Conservation (phyloP, 2,113 vertebrate genomes). For the Syrmaticus mikado region DNA sequence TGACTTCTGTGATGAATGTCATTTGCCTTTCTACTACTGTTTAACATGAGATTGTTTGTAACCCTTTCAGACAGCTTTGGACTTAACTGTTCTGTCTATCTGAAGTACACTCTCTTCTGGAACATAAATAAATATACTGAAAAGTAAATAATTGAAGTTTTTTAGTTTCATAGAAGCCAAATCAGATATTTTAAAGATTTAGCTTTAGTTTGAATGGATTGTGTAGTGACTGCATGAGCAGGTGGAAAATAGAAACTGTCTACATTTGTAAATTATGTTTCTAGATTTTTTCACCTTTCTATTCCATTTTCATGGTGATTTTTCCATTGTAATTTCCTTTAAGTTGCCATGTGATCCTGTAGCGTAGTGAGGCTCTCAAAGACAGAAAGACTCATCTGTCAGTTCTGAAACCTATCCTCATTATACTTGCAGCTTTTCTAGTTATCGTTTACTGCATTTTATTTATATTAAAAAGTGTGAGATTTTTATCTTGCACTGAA, state of each 20-base stretch:
- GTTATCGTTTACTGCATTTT: background rate
- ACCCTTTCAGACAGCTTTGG: background rate
- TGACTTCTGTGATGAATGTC: background rate
- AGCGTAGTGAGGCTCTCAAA: too few relatives aligned
- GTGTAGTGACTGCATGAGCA: background rate
- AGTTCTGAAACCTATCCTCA: background rate
- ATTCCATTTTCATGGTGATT: background rate
- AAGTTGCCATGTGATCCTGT: background rate
- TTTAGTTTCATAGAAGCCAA: background rate
- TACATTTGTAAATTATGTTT: background rate
- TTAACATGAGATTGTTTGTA: background rate
- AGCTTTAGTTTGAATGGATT: background rate
- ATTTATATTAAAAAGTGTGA: background rate
- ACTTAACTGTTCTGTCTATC: background rate
- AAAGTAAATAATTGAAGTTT: background rate
- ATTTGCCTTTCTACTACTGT: background rate
- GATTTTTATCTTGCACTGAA: background rate
- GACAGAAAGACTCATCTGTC: background rate
- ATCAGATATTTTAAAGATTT: background rate
- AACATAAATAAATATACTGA: background rate
- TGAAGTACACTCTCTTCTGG: background rate
- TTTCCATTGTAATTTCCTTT: background rate
- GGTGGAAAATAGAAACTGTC: background rate
- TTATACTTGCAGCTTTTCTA: background rate
- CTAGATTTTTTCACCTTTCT: background rate